phyloP scores from a whole-genome alignment of 30 jellyfish, hydroid and myxozoan genomes.

The Cassiopea xamachana region DNA sequence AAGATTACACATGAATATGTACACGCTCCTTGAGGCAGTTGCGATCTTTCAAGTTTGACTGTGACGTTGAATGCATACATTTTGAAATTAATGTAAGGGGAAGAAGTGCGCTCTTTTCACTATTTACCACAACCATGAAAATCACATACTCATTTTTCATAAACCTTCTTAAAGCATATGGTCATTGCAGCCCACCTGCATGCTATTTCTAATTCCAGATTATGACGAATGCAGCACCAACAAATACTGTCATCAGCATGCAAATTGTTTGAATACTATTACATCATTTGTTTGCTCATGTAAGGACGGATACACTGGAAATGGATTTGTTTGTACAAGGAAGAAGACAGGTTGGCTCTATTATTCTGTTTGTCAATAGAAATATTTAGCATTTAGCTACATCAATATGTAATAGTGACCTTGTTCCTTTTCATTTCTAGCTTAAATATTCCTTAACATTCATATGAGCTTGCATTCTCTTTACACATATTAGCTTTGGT shows the following conservation, averaged over 20 bases:
- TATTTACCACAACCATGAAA: too few species aligned
- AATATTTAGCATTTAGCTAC: background rate
- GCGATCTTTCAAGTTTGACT: too few species aligned
- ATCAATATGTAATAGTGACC: background rate
- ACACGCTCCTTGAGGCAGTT: too few species aligned
- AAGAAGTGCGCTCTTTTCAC: too few species aligned
- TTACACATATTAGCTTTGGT: too few species aligned
- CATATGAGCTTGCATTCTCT: too few species aligned
- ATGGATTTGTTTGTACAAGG: slow-evolving; percentile 32
- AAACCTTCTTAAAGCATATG: background rate
- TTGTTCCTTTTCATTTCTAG: too few species aligned
- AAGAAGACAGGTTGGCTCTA: background rate
- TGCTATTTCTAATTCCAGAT: slow-evolving; percentile 1
- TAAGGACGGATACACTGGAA: slow-evolving; percentile 26
- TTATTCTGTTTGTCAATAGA: background rate
- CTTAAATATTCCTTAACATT: too few species aligned
- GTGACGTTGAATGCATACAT: too few species aligned
- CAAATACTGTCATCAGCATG: slow-evolving; percentile 2
- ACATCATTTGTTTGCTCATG: slow-evolving; percentile 15
- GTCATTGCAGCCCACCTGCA: background rate
- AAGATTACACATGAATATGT: too few species aligned
- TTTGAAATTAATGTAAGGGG: too few species aligned
- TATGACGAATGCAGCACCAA: slow-evolving; percentile 7
- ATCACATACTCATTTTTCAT: too few species aligned
- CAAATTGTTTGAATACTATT: slow-evolving; percentile 2